A percentile compares a stretch with the other conserved stretches of the same genome.
Evolutionary conservation across 2,113 vertebrate genomes (phyloP).

Genomic region (Leptocoma aspasia): DNA sequence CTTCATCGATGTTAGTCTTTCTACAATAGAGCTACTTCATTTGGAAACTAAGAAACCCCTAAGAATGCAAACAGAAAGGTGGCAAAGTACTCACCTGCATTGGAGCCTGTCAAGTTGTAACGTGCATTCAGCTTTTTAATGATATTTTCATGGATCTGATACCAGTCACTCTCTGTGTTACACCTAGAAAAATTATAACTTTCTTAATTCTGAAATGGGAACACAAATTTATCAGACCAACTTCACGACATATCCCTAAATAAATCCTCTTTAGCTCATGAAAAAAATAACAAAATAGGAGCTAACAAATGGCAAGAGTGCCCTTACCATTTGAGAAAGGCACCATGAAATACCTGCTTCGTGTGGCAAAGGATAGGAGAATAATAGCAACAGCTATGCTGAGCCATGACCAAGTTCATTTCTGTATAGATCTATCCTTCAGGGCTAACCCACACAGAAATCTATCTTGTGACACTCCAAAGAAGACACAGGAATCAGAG

Average conservation of each 20-base stretch:
- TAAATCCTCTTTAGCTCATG: background rate
- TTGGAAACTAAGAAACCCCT: background rate
- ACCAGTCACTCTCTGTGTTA: constrained; percentile 97
- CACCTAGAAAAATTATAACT: constrained; percentile 76
- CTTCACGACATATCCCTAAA: background rate
- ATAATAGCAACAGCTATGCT: background rate
- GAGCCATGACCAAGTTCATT: background rate
- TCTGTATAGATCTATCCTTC: background rate
- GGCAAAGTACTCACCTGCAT: constrained; percentile 83
- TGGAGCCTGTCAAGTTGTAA: constrained; percentile 95
- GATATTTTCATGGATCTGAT: constrained; percentile 97
- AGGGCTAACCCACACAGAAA: background rate
- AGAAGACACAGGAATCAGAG: background rate
- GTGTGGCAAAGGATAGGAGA: background rate
- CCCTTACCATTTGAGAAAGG: background rate
- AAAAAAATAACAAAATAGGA: background rate
- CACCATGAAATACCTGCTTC: background rate
- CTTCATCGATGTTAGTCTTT: background rate
- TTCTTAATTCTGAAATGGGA: background rate
- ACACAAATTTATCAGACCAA: background rate
- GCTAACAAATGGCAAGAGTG: background rate
- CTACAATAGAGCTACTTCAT: background rate
- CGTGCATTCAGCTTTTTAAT: constrained; percentile 95
- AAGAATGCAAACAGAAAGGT: background rate
- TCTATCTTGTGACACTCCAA: background rate